Evolutionary conservation across 2,113 vertebrate genomes (phyloP).

Genomic region (Chaetorhynchus papuensis): DNA sequence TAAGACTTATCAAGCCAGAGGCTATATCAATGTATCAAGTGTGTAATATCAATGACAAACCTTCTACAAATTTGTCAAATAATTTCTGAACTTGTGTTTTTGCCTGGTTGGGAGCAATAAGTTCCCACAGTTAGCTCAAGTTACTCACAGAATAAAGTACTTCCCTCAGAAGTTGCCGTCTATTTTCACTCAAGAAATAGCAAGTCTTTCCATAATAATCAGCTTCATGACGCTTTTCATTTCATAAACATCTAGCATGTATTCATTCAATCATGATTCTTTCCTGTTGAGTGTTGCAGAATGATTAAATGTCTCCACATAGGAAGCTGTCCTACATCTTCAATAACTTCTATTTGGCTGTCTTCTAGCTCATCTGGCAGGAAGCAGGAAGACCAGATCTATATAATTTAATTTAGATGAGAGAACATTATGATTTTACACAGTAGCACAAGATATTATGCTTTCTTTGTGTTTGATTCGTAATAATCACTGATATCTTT

Average conservation of each 20-base stretch:
- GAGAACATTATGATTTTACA: background rate
- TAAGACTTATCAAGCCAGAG: background rate
- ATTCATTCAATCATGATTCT: background rate
- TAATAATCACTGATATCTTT: background rate
- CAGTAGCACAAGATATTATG: background rate
- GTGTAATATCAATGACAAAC: background rate
- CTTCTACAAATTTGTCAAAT: background rate
- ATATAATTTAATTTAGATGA: background rate
- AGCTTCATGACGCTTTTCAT: background rate
- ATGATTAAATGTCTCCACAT: background rate
- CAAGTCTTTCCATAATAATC: background rate
- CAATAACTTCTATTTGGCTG: background rate
- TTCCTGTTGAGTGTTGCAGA: background rate
- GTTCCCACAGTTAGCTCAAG: background rate
- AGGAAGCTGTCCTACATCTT: background rate
- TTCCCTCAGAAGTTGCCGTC: background rate
- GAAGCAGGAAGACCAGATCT: background rate
- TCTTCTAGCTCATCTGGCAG: background rate
- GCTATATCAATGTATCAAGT: background rate
- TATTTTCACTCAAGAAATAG: background rate
- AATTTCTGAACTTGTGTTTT: background rate
- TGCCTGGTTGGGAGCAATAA: background rate
- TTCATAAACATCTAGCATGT: background rate
- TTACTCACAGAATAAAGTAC: background rate
- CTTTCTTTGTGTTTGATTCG: background rate